Evolutionary conservation across 2,888 invertebrate genomes (phyloP), one percentile per base, ranked within the genome.

Genomic region (Melipona bicolor): DNA sequence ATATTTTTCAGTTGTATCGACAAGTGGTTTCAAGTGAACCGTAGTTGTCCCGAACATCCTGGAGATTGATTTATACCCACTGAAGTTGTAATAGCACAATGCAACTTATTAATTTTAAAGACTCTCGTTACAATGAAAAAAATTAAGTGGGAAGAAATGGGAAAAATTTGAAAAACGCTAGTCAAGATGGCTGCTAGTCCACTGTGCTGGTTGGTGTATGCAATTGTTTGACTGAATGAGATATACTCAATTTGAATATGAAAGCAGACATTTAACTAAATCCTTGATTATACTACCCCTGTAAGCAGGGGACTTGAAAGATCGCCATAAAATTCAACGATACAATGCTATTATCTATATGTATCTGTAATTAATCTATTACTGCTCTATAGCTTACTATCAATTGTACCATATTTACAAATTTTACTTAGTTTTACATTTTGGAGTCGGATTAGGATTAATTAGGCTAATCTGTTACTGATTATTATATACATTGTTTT

Each of bases 21-120:
- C 96, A 97, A 98, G 95, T 99, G 99, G 99, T 99, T 99, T 96
- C 98, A 99, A 95, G 98, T 99, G 95, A 99, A 99, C 96, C 97
- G 99, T 95, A 98, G 98, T 94, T 99, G 99, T 96, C 99, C 99
- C 77, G 99, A 99, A 95, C 99, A 99, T 96, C 99, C 99, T 91
- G 98, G 98, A 93, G 99, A 99, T 96, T 98, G 95, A 95, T 94
- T 94, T 92, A 88, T 72, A 89, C 84, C 90, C 75, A 87, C 84
- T 68, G 85, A 90, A 87, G 67, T 89, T 88, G 88, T 80, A 87
- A 89, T 85, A 91, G 85, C 84, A 87, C 90, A 90, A 88, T 91
- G 92, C 91, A 90, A 90, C 86, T 90, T 91, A 90, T 91, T 90
- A 90, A 90, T 88, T 90, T 89, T 80, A 83, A 89, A 89, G 90